Base-by-base conservation (phyloP, 2,797 vertebrate species). In the Hippoglossus hippoglossus region DNA sequence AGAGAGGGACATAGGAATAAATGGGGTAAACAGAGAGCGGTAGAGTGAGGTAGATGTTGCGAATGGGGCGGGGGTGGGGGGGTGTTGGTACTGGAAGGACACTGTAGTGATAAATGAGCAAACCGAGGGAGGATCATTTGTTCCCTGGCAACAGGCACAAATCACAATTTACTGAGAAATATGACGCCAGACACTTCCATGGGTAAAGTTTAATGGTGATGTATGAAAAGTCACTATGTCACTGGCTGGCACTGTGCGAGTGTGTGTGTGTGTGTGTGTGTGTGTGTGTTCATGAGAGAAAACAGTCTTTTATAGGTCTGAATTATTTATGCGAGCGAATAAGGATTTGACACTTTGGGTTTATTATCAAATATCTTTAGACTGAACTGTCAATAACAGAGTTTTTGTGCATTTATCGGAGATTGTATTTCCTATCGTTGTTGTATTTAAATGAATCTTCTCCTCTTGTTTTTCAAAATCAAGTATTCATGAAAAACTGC, bases 91-190 rank as follows among this genome's bases (percentile, higher is more conserved):
- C 72, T 73, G 63, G 91, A 95, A 93, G 89, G 94, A 96, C 90
- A 94, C 67, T 54, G 58, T 26, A 63, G 92, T 97, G 95, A 97
- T 96, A 92, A 96, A 97, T 92, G 94, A 94, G 89, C 84, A 94
- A 94, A 95, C 86, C 77, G 80, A 81, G 67, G 90, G 78, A 83
- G 77, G 64, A 89, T 90, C 66, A 87, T 96, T 95, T 95, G 93
- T 95, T 96, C 91, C 93, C 91, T 87, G 93, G 94, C 92, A 95
- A 95, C 91, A 89, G 89, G 86, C 84, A 95, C 90, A 95, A 95
- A 95, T 95, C 92, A 93, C 90, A 94, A 91, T 94, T 94, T 94
- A 96, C 90, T 93, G 90, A 95, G 92, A 96, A 96, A 96, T 95
- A 96, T 94, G 90, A 95, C 89, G 90, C 80, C 75, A 91, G 84